Percentiles rank a stretch among this genome's conserved stretches.
phyloP scores from a whole-genome alignment of 2,113 vertebrate genomes.

The Aegithalos caudatus region DNA sequence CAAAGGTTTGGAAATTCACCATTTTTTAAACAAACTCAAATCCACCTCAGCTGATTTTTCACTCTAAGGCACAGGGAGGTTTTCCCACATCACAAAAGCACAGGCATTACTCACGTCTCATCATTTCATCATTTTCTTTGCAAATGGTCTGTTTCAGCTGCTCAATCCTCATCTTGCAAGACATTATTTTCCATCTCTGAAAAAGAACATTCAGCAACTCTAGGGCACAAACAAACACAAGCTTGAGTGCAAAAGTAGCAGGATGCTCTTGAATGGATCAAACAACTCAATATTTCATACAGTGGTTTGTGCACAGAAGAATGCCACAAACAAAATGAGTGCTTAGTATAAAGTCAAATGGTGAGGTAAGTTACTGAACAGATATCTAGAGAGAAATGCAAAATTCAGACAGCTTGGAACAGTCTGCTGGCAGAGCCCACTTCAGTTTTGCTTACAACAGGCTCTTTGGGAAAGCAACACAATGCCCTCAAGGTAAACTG shows the following conservation, averaged over 20 bases:
- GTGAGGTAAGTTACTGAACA: background rate
- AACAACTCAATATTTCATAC: background rate
- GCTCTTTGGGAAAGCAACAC: background rate
- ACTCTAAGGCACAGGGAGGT: background rate
- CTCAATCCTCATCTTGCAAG: conserved; percentile 92
- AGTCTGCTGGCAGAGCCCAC: background rate
- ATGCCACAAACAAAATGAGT: background rate
- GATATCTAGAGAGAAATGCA: background rate
- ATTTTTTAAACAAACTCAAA: background rate
- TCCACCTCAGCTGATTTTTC: background rate
- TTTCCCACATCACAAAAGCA: background rate
- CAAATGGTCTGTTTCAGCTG: conserved; percentile 93
- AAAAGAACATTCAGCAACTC: conserved; percentile 39
- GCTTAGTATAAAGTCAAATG: background rate
- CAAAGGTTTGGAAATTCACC: rapidly evolving
- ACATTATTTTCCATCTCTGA: conserved; percentile 99
- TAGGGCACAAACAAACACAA: conserved; percentile 1
- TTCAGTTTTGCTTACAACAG: background rate
- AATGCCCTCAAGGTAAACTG: background rate
- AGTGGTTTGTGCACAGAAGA: background rate
- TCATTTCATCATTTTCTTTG: conserved; percentile 86
- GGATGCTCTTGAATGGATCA: background rate
- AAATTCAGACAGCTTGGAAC: background rate
- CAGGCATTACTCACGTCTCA: conserved; percentile 79
- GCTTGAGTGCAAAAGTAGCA: conserved; percentile 2